Base-by-base conservation (phyloP, 1,140 invertebrate genomes). In the Zaprionus taronus region DNA sequence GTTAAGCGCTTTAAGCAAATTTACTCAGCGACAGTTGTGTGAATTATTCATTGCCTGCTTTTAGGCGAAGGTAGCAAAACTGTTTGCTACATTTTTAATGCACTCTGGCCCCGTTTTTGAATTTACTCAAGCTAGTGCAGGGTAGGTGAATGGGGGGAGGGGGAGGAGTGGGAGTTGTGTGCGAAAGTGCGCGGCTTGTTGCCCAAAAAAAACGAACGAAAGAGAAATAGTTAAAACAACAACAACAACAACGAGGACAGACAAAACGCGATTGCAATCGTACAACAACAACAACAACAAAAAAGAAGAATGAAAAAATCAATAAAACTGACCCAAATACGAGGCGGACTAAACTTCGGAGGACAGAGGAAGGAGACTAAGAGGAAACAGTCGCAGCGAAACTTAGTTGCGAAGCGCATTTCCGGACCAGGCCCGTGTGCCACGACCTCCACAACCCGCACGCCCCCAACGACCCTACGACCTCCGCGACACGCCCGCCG, bases 291-390 rank as follows among this genome's bases (percentile, higher is more conserved):
- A 41, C 61, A 66, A 51, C 47, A 73, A 31, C 9, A 31, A 9
- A 34, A 34, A 34, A 9, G 31, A 9, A 34, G 31, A 34, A 34
- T 2, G 31, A 51, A 66, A 89, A 89, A 87, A 87, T 87, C 84
- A 87, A 87, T 87, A 87, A 87, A 87, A 90, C 74, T 87, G 84
- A 87, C 84, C 84, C 84, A 87, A 87, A 87, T 87, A 84, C 84
- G 79, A 15, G 82, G 84, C 81, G 85, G 81, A 31, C 31, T 53
- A 82, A 83, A 87, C 74, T 83, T 89, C 69, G 58, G 47, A 36
- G 24, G 38, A 15, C 4, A 22, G 15, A 12, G 24, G 26, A 17
- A 38, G 41, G 12, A 62, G 66, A 4, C 38, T 36, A 58, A 34
- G 41, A 47, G 47, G 60, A 64, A 72, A 56, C 31, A 66, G 69